Evolutionary conservation across 2,888 invertebrate genomes (phyloP), one percentile per base, ranked within the genome.

Genomic region (Shargacucullia verbasci): DNA sequence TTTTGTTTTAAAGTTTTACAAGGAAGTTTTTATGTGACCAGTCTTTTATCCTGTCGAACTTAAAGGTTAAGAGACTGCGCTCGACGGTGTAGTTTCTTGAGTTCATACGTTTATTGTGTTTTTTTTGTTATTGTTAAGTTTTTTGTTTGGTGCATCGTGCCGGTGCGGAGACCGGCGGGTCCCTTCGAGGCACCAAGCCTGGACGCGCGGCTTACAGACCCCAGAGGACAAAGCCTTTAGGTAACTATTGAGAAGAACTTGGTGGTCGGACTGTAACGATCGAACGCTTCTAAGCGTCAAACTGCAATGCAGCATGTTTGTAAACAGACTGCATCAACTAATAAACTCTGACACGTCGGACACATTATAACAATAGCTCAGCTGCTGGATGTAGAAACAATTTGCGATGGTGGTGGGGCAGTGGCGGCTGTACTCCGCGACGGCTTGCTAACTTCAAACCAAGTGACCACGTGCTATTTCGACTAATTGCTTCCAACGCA

Each of bases 91-190:
- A 88, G 89, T 91, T 91, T 84, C 80, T 86, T 83, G 73, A 88
- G 91, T 91, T 93, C 85, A 85, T 88, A 80, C 89, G 90, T 91
- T 89, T 87, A 83, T 87, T 90, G 90, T 90, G 92, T 92, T 92
- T 90, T 91, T 20, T 93, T 90, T 91, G 91, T 94, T 92, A 90
- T 94, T 94, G 92, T 94, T 93, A 81, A 92, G 91, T 92, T 93
- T 92, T 93, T 92, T 92, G 92, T 92, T 92, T 92, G 90, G 94
- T 94, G 94, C 91, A 92, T 90, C 92, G 92, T 89, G 91, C 87
- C 91, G 91, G 89, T 87, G 82, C 87, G 87, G 87, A 91, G 90
- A 88, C 87, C 90, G 91, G 83, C 85, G 89, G 66, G 87, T 87
- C 86, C 89, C 87, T 84, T 78, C 86, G 87, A 89, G 89, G 89